A percentile compares a stretch with the other conserved stretches of the same genome.
These are phyloP conservation scores for Chironomus tepperi DNA, from an alignment of 1,140 invertebrate species.

Conservation along the genomic window DNA sequence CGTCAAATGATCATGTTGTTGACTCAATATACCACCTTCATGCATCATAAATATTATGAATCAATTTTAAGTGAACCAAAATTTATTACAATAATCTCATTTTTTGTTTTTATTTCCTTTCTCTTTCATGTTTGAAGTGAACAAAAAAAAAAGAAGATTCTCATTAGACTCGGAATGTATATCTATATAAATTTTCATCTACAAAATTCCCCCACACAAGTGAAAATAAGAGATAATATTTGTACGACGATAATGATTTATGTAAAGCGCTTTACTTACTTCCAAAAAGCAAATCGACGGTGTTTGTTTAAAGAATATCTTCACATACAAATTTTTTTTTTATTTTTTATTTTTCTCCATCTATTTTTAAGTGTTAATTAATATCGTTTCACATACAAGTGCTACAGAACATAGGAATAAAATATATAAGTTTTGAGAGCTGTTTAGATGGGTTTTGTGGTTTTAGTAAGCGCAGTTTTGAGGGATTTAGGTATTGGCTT, in stretches of 20 bases:
- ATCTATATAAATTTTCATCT: background rate
- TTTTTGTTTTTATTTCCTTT: no score
- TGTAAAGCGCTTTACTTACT: conserved; percentile 12
- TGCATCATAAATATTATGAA: no score
- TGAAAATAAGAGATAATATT: background rate
- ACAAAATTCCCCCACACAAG: background rate
- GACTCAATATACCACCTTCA: no score
- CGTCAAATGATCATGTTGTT: no score
- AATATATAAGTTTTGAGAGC: no score
- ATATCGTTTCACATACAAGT: conserved; percentile 16
- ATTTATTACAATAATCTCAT: no score
- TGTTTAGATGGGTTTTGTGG: no score
- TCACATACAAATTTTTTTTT: background rate
- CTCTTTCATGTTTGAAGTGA: no score
- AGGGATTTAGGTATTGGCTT: no score
- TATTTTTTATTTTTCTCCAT: background rate
- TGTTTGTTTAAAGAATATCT: conserved; percentile 3
- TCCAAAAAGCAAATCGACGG: conserved; percentile 15
- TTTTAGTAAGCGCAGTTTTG: no score
- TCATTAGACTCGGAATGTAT: background rate
- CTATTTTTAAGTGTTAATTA: conserved; percentile 24
- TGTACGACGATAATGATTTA: conserved; percentile 20
- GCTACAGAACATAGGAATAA: background rate
- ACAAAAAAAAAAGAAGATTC: background rate
- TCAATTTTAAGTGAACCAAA: no score